Conservation (phyloP, 2,888 invertebrate genomes). For the Polyploca ridens region DNA sequence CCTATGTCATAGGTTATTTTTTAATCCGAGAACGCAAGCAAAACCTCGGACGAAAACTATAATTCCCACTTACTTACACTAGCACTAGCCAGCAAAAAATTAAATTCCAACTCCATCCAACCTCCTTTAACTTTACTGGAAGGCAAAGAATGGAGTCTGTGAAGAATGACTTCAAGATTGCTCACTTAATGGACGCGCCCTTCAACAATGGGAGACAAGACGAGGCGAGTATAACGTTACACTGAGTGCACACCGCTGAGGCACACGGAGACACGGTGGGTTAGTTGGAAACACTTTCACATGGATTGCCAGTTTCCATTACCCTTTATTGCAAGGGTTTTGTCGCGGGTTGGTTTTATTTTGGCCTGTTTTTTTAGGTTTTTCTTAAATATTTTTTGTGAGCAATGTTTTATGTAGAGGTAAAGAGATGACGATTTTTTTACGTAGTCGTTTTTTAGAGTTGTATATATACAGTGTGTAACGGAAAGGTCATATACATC, state of each 20-base stretch:
- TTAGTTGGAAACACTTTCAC: conserved; percentile 1
- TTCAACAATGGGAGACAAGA: conserved; percentile 11
- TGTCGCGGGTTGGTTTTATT: conserved; percentile 1
- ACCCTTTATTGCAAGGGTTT: conserved; percentile 5
- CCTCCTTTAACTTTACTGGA: conserved; percentile 8
- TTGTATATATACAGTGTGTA: too few relatives aligned
- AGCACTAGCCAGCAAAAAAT: background rate
- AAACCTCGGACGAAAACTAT: too few relatives aligned
- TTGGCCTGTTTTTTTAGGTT: background rate
- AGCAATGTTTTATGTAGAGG: background rate
- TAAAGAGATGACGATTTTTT: too few relatives aligned
- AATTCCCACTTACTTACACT: too few relatives aligned
- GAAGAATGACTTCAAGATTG: conserved; percentile 11
- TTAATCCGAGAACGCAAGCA: too few relatives aligned
- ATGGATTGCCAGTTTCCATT: background rate
- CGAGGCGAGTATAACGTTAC: conserved; percentile 11
- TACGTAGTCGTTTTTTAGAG: too few relatives aligned
- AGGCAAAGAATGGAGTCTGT: conserved; percentile 8
- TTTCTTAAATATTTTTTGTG: background rate
- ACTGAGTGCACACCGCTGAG: conserved; percentile 6
- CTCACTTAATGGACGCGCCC: conserved; percentile 12
- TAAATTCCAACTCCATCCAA: conserved; percentile 5
- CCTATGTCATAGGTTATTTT: too few relatives aligned
- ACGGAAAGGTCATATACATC: too few relatives aligned
- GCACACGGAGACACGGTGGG: background rate